Conservation (phyloP, 2,113 vertebrate genomes). For the Neotoma lepida region DNA sequence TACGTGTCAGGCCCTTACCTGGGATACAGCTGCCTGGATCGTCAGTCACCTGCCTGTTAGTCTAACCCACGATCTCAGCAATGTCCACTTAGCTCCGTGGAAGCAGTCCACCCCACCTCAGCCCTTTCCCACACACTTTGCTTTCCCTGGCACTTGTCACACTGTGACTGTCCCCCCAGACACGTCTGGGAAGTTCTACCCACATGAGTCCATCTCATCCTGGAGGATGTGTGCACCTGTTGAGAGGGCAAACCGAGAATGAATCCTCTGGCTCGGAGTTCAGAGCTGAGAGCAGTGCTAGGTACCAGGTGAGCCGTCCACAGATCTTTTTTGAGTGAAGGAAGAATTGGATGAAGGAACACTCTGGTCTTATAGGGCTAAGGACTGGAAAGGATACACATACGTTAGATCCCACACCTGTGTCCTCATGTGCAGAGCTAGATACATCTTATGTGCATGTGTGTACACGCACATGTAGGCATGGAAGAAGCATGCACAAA, state of each 20-base stretch:
- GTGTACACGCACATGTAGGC: neutral
- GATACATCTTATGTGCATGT: neutral
- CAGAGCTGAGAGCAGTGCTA: neutral
- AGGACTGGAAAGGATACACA: neutral
- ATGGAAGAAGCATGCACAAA: neutral
- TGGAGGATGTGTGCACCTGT: neutral
- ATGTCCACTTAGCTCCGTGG: neutral
- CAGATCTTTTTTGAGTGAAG: neutral
- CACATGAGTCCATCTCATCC: neutral
- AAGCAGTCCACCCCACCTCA: neutral
- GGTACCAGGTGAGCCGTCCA: neutral
- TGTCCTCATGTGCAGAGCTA: neutral
- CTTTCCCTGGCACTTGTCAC: neutral
- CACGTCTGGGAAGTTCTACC: too few relatives aligned
- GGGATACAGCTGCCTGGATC: neutral
- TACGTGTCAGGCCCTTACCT: neutral
- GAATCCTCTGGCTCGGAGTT: neutral
- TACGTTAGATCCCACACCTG: neutral
- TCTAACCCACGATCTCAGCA: neutral
- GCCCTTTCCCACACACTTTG: neutral
- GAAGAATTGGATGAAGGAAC: neutral
- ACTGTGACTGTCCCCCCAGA: neutral
- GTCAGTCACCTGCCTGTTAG: accelerated
- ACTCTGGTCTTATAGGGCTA: too few relatives aligned
- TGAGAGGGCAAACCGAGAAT: neutral